Base-by-base conservation (phyloP, 2,888 invertebrate species). In the Platycheirus albimanus region DNA sequence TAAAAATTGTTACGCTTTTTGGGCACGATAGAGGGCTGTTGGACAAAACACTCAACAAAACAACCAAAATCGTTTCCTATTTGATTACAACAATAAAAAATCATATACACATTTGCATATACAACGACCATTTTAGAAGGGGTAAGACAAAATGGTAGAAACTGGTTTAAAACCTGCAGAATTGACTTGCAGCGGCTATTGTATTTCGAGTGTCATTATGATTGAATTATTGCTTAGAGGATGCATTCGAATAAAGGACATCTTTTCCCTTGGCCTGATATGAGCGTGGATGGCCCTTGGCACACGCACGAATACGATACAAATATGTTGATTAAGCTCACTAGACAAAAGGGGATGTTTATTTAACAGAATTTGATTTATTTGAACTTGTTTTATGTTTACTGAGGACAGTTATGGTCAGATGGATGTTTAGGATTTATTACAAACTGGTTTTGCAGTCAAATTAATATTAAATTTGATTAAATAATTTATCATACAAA, bases 1-100 rank as follows among this genome's bases (percentile, higher is more conserved):
- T 24, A 1, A 47, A 70, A 38, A 70, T 51, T 61, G 70, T 70
- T 41, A 70, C 70, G 70, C 70, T 70, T 70, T 58, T 36, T 70
- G 58, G 58, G 58, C 70, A 70, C 45, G 70, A 70, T 30, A 61
- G n/a, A 70, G 20, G 70, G 49, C 30, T 70, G 58, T 30, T 30
- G 49, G 38, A 51, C 49, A 61, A 54, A 61, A 61, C 49, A 51
- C 28, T 61, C 24, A 10, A 36, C n/a, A 45, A 43, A 67, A 30
- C 24, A 38, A 30, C 24, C 24, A 43, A 52, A 1, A 49, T 4
- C 17, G 0, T 10, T 38, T 10, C 28, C 24, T 69, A n/a, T 36
- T 15, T 15, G 36, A 13, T 45, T 45, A 38, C 33, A 38, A 58
- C 15, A 33, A 15, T 3, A 41, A 19, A 28, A 66, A 64, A 49